Evolutionary conservation across 2,797 vertebrate species (phyloP).

Genomic region (Dendrocincla tyrannina): DNA sequence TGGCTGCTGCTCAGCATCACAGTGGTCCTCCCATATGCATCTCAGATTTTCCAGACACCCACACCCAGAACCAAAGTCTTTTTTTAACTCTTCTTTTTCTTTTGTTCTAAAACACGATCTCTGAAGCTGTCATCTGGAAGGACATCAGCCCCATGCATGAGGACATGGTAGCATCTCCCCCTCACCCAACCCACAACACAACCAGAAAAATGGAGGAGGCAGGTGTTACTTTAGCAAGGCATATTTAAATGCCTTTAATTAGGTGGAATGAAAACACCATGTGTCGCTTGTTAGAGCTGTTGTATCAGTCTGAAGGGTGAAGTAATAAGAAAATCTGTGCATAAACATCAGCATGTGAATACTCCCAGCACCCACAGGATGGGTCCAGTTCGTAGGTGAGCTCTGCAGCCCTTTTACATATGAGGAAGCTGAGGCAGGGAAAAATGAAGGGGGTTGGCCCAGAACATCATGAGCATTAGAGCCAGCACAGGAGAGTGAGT

Average conservation of each 20-base stretch:
- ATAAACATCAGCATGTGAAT: neutral
- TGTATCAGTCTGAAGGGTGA: neutral
- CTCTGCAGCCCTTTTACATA: neutral
- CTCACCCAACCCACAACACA: neutral
- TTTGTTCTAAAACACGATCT: neutral
- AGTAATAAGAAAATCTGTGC: neutral
- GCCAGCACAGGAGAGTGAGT: neutral
- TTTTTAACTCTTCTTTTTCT: neutral
- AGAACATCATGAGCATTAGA: neutral
- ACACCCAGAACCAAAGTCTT: neutral
- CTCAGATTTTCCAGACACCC: neutral
- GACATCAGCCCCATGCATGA: neutral
- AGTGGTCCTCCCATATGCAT: neutral
- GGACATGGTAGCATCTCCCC: neutral
- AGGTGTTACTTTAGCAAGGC: neutral
- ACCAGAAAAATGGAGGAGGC: neutral
- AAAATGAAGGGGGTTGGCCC: neutral
- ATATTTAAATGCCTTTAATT: neutral
- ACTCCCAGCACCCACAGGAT: accelerated
- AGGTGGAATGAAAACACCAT: neutral
- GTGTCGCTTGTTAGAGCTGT: accelerated
- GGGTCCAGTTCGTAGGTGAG: neutral
- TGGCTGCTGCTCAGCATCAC: neutral
- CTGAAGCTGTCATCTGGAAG: neutral
- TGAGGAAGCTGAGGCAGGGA: neutral